phyloP scores from a whole-genome alignment of 2,888 invertebrate species.

The Gandaritis pyraliata region DNA sequence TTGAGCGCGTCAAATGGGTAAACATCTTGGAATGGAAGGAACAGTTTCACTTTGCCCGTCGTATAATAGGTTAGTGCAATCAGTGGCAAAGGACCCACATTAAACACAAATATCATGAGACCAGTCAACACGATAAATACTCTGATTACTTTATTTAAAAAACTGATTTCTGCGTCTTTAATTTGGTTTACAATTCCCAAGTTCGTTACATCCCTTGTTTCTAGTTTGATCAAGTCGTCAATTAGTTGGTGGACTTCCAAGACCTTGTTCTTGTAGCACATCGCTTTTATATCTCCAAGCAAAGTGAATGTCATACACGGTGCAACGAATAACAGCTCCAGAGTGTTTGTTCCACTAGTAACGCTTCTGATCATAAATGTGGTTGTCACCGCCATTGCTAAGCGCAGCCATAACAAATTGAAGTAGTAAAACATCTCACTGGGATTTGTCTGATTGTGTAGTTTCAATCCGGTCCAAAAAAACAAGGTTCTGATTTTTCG shows the following conservation, averaged over 20 bases:
- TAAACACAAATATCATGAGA: conserved; percentile 7
- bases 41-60: conserved; percentile 8
- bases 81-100: conserved; percentile 10
- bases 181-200: conserved; percentile 2
- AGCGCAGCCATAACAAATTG: background rate
- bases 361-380: background rate
- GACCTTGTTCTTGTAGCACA: background rate
- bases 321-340: conserved; percentile 11
- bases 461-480: conserved; percentile 8
- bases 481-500: conserved; percentile 4
- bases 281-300: conserved; percentile 2
- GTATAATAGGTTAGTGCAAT: conserved; percentile 13
- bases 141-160: conserved; percentile 11
- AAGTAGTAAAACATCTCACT: conserved; percentile 3
- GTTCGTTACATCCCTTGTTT: background rate
- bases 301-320: conserved; percentile 9
- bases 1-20: conserved; percentile 6
- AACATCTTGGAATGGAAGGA: conserved; percentile 10
- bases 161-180: background rate
- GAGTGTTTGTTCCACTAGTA: background rate
- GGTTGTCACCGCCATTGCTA: background rate
- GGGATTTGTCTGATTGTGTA: conserved; percentile 9
- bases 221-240: conserved; percentile 11
- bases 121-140: conserved; percentile 1
- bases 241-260: conserved; percentile 2